phyloP scores from a whole-genome alignment of 2,888 invertebrate species.

The Drosophila aldrichi region DNA sequence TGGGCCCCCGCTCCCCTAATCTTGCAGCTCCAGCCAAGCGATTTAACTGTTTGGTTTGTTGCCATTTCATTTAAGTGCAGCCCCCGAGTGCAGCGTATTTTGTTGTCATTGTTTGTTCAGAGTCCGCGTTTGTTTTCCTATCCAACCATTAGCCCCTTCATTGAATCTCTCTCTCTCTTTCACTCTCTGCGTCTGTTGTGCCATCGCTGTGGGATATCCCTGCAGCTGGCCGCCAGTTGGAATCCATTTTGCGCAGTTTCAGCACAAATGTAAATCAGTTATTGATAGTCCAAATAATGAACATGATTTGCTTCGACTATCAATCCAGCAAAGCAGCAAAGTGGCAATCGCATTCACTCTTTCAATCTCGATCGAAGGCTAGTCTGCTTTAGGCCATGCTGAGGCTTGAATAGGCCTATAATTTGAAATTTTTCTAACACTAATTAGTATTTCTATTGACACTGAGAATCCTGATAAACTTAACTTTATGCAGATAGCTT shows the following conservation, averaged over 20 bases:
- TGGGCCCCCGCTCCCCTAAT: conserved; percentile 10
- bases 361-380: neutral
- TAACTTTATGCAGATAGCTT: too few relatives aligned
- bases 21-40: conserved; percentile 29
- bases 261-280: conserved; percentile 75
- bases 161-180: neutral
- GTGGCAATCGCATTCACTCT: conserved; percentile 7
- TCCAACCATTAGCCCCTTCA: conserved; percentile 18
- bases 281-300: conserved; percentile 76
- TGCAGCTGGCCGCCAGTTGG: conserved; percentile 7
- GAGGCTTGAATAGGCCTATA: neutral
- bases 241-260: conserved; percentile 58
- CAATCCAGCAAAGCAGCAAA: conserved; percentile 11
- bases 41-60: conserved; percentile 72
- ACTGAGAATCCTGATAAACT: too few relatives aligned
- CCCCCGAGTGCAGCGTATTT: conserved; percentile 64
- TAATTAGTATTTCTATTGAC: too few relatives aligned
- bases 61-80: conserved; percentile 73
- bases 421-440: too few relatives aligned
- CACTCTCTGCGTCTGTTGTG: neutral
- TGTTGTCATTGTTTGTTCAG: conserved; percentile 72
- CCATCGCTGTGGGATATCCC: conserved; percentile 14
- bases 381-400: too few relatives aligned
- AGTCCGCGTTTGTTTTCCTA: conserved; percentile 40
- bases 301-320: conserved; percentile 57